Base-by-base conservation (phyloP, 2,888 invertebrate genomes). In the Drosophila mercatorum region DNA sequence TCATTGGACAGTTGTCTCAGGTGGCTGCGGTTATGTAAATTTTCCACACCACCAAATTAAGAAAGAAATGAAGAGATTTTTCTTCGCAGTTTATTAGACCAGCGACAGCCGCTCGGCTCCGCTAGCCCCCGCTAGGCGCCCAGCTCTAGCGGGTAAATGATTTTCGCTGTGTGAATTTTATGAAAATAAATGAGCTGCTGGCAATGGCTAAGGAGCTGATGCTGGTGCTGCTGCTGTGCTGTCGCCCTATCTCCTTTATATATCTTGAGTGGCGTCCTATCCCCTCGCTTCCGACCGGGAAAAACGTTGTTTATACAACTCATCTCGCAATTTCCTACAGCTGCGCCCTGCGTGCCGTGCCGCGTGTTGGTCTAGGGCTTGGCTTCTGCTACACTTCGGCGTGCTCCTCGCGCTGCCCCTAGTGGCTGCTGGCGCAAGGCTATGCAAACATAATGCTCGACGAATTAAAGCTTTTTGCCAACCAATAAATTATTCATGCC, bases 401-500 rank as follows among this genome's bases (percentile, higher is more conserved):
- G 51, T 6, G 36, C 46, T 40, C 43, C 62, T 46, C 47, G 60
- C 52, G 43, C 53, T 26, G 52, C 36, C 28, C 40, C 56, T 43
- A 56, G 61, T 52, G 60, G 59, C 49, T 61, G 46, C 68, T 61
- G 73, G 68, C 77, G 61, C 69, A 64, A 55, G 85, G 85, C 88
- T 84, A 83, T 81, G 88, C 84, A 84, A 83, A 88, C 86, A 86
- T 85, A 89, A 82, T 89, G 86, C 83, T 75, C 83, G 56, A 72
- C 83, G 83, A 88, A 83, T 88, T 89, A 88, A 83, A 89, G 88
- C 86, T 88, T 89, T 89, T 83, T 76, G 80, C 84, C 78, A 82
- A 83, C 90, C 91, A 88, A 91, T 91, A 91, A 91, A 91, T 91
- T 87, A 91, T 91, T 91, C 90, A 91, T 88, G 85, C 80, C 80